phyloP scores from a whole-genome alignment of 2,113 vertebrate species.

The Carassius gibelio region DNA sequence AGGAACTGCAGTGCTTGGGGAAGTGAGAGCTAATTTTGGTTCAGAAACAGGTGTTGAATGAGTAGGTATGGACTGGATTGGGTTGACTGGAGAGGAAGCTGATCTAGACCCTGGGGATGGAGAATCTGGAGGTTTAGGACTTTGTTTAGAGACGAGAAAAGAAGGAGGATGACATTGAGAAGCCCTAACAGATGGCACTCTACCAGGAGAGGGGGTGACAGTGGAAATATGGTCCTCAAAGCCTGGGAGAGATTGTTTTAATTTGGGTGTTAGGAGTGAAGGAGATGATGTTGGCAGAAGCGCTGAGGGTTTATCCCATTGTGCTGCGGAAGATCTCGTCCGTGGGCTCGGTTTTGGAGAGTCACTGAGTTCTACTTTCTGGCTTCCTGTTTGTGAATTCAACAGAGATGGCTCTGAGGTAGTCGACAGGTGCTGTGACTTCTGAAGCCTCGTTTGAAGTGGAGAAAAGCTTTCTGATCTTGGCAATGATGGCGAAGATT shows the following conservation, averaged over 20 bases:
- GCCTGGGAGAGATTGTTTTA: background rate
- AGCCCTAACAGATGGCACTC: background rate
- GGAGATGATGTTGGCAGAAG: background rate
- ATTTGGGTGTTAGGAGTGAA: background rate
- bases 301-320: background rate
- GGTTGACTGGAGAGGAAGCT: background rate
- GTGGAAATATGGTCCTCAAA: background rate
- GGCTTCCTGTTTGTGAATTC: background rate
- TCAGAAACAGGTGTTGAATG: background rate
- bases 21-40: constrained; percentile 5
- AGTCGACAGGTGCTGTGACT: background rate
- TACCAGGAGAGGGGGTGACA: background rate
- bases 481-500: background rate
- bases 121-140: constrained; percentile 13
- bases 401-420: background rate
- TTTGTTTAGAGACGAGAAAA: background rate
- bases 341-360: background rate
- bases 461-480: constrained; percentile 6
- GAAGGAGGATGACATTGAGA: background rate
- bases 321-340: background rate
- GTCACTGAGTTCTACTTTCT: background rate
- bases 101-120: background rate
- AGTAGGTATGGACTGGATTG: background rate
- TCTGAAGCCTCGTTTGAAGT: constrained; percentile 2
- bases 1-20: background rate